A percentile compares a stretch with the other conserved stretches of the same genome.
Evolutionary conservation across 2,113 vertebrate species (phyloP).

Genomic region (Nothocercus julius): DNA sequence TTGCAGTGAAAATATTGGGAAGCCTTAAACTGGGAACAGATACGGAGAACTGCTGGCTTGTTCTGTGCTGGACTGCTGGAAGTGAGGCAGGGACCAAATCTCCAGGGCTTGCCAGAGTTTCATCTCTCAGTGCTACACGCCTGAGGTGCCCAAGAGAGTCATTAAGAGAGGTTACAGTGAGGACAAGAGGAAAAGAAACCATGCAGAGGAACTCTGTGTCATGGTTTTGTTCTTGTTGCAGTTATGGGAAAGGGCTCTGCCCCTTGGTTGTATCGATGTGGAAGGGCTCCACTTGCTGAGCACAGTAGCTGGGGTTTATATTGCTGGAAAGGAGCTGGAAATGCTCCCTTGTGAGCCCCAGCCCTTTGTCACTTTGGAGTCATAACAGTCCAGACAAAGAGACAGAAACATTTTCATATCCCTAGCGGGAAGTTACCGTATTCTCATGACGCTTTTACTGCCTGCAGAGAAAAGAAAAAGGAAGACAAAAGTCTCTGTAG

Average conservation of each 20-base stretch:
- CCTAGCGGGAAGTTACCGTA: background rate
- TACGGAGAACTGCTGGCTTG: background rate
- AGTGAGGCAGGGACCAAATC: background rate
- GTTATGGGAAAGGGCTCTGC: constrained; percentile 5
- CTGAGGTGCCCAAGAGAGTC: background rate
- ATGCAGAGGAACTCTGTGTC: background rate
- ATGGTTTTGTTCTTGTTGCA: background rate
- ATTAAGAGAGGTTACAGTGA: background rate
- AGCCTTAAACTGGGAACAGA: constrained; percentile 57
- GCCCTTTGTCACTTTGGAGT: background rate
- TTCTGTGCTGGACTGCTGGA: background rate
- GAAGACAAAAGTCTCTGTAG: background rate
- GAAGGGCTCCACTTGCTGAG: background rate
- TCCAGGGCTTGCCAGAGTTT: background rate
- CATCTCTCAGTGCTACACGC: background rate
- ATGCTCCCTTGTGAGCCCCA: background rate
- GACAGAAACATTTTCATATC: background rate
- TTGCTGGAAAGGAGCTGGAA: background rate
- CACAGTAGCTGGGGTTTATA: background rate
- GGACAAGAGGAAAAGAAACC: constrained; percentile 26
- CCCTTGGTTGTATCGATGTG: background rate
- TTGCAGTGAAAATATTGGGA: constrained; percentile 43
- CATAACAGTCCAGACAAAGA: background rate
- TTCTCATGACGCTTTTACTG: background rate
- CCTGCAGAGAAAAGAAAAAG: background rate